These are phyloP conservation scores for Slavum lentiscoides DNA, from an alignment of 2,888 invertebrate genomes.

Conservation along the genomic window DNA sequence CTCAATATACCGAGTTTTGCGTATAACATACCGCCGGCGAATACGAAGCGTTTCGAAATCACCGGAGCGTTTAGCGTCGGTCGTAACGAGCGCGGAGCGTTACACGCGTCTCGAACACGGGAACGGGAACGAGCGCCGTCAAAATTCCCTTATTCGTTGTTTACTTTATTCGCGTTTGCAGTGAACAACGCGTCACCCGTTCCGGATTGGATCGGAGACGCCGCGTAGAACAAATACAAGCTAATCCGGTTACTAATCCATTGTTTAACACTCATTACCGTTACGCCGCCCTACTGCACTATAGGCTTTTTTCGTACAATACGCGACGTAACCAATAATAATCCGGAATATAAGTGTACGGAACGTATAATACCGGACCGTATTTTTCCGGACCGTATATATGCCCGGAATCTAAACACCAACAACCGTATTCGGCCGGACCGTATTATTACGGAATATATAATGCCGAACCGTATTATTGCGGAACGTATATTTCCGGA, in stretches of 20 bases:
- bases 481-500: no score
- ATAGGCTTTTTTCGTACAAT: no score
- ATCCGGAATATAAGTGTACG: no score
- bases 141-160: not conserved
- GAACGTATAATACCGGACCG: no score
- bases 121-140: no score
- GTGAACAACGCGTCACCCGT: not conserved
- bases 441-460: no score
- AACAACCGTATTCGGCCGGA: no score
- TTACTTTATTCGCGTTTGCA: not conserved
- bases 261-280: not conserved
- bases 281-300: no score
- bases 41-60: conserved; percentile 3
- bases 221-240: not conserved
- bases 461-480: no score
- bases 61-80: conserved; percentile 9
- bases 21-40: not conserved
- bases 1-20: conserved; percentile 1
- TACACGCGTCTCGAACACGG: not conserved
- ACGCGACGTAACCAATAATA: no score
- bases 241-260: not conserved
- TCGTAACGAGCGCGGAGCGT: conserved; percentile 7
- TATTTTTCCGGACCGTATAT: no score
- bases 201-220: not conserved
- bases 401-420: no score